Base-by-base conservation (phyloP, 2,113 vertebrate species). In the Anas platyrhynchos region DNA sequence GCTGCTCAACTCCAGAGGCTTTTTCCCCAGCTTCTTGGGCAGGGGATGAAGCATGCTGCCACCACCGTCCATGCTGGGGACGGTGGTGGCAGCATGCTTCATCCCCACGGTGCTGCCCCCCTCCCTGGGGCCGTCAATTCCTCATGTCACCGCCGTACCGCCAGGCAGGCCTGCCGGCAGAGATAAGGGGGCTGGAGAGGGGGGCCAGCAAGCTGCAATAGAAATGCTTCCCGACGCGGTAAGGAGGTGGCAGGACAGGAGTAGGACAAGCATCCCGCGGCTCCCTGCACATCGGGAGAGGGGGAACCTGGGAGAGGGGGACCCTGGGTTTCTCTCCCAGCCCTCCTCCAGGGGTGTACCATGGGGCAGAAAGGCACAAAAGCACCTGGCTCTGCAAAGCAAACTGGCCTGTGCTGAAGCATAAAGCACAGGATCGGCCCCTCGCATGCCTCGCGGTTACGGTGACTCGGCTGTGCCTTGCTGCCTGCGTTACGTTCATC, bases 101-200 rank as follows among this genome's bases (percentile, higher is more conserved):
- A 5, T 41, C 50, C 38, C 43, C 3, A 3, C 2, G 4, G 58
- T 27, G 31, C 55, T 4, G 9, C 15, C 55, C 43, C 73, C n/a
- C 66, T 66, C 10, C 1, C 21, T 13, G 1, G 34, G 55, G 18
- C 74, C 81, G 73, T 34, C 69, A 14, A 7, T 26, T 15, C 31
- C n/a, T 54, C 88, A 20, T 36, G 23, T 26, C 61, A 8, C 9
- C 29, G 11, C 1, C 1, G 12, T 3, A 41, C 58, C 20, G 0
- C n/a, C 78, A 29, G 96, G 88, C 82, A 90, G 79, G 55, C 87
- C 92, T 94, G 95, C 95, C 56, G 11, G 74, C 65, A 7, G 93
- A 91, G 92, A 91, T 76, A 91, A 96, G 76, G 74, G 82, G 71
- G 22, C 71, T 23, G 27, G 41, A 41, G 3, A 73, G 61, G 65